These are phyloP conservation scores for Nephila pilipes DNA, from an alignment of 1,140 invertebrate species.

Conservation along the genomic window DNA sequence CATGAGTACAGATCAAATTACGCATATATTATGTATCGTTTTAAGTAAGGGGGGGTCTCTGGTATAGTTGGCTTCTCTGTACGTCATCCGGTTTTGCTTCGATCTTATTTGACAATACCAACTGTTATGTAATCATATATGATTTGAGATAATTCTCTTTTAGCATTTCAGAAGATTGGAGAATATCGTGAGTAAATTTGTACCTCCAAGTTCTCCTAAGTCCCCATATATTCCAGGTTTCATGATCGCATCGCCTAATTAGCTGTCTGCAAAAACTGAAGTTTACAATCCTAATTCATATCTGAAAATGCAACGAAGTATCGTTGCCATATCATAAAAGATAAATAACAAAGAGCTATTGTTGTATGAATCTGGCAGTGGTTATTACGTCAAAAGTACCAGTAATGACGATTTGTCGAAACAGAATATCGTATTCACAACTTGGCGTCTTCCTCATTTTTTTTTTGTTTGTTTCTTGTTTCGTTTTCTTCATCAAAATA, in stretches of 20 bases:
- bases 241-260: slow-evolving; percentile 62
- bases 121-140: not conserved
- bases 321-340: slow-evolving; percentile 4
- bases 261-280: slow-evolving; percentile 24
- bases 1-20: no score
- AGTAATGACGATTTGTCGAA: not conserved
- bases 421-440: not conserved
- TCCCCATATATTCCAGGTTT: slow-evolving; percentile 69
- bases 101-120: not conserved
- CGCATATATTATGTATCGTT: no score
- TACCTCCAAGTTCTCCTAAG: slow-evolving; percentile 60
- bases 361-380: not conserved
- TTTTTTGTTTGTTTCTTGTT: not conserved
- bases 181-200: not conserved
- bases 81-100: slow-evolving; percentile 53
- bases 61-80: slow-evolving; percentile 26
- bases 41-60: not conserved
- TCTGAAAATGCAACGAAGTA: slow-evolving; percentile 4
- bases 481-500: not conserved
- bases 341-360: slow-evolving; percentile 9
- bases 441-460: not conserved
- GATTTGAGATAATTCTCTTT: not conserved
- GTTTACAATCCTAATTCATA: slow-evolving; percentile 61
- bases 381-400: not conserved
- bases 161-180: not conserved